Evolutionary conservation across 2,888 invertebrate genomes (phyloP), one percentile per base, ranked within the genome.

Genomic region (Formica aserva): DNA sequence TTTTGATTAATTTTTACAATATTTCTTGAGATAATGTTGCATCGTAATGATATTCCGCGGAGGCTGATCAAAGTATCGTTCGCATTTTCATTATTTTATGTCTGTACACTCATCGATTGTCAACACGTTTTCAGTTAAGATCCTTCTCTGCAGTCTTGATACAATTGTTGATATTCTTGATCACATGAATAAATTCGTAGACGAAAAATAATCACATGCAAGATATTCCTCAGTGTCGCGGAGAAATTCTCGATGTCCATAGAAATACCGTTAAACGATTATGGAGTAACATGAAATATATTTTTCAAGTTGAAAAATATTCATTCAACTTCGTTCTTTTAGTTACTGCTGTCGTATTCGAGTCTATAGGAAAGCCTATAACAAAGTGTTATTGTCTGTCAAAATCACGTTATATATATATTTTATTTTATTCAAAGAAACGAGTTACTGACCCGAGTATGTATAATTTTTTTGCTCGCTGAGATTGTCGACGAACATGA

Each of bases 261-360:
- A 18, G n/a, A 75, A 38, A 84, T 89, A 85, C 89, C 88, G 89
- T 89, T 88, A 88, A 84, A 55, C 82, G 62, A 84, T 65, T 48
- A 26, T 41, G 45, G 15, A 62, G 9, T 35, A 71, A 35, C 32
- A 35, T 35, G 71, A n/a, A 55, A 32, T 69, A n/a, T 41, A 41
- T 74, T 60, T 22, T 22, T n/a, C 6, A 57, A 29, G n/a, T 74
- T 41, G n/a, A 3, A 60, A 41, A 29, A 60, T 60, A 41, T 41
- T 74, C 15, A 15, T 4, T 72, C 38, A 9, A 18, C 13, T 38
- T 1, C 9, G 13, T 60, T 71, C 18, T 22, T 71, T n/a, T 48
- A 22, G 13, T 13, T 35, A 15, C 22, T 52, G 8, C 1, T 32
- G 13, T n/a, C 5, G 41, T n/a, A n/a, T 3, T 55, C 52, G 22